phyloP scores from a whole-genome alignment of 1,140 invertebrate species.

The Leptonema lineaticorne region DNA sequence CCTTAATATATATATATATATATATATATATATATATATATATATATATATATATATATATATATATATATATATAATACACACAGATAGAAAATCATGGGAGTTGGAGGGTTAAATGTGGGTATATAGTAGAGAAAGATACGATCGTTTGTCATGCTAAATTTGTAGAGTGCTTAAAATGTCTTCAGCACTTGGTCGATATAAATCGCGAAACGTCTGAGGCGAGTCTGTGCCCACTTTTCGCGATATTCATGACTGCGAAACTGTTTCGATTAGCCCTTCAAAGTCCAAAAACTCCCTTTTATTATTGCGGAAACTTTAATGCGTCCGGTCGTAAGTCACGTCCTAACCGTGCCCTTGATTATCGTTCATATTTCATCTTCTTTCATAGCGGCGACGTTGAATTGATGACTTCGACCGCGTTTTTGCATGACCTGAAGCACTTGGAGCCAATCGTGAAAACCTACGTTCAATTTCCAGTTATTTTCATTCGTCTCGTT shows the following conservation, averaged over 20 bases:
- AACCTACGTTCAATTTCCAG: neutral
- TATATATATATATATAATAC: no score
- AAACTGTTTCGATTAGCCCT: neutral
- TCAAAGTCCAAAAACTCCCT: neutral
- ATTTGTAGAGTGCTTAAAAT: neutral
- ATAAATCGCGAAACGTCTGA: neutral
- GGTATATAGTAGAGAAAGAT: no score
- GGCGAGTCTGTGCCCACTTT: neutral
- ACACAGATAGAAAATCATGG: no score
- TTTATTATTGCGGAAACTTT: neutral
- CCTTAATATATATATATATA: no score
- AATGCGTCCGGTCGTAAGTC: neutral
- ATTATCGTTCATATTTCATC: slow-evolving; percentile 6
- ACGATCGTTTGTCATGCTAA: slow-evolving; percentile 1
- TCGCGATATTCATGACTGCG: no score
- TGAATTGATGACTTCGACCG: neutral
- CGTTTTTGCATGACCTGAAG: neutral
- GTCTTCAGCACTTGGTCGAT: neutral
- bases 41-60: no score
- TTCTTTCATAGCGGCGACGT: neutral
- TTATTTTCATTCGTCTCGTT: neutral
- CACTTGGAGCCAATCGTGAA: no score
- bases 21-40: no score
- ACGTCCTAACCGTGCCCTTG: neutral
- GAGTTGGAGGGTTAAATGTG: no score